Conservation (phyloP, 2,888 invertebrate species). For the Tiliacea citrago region DNA sequence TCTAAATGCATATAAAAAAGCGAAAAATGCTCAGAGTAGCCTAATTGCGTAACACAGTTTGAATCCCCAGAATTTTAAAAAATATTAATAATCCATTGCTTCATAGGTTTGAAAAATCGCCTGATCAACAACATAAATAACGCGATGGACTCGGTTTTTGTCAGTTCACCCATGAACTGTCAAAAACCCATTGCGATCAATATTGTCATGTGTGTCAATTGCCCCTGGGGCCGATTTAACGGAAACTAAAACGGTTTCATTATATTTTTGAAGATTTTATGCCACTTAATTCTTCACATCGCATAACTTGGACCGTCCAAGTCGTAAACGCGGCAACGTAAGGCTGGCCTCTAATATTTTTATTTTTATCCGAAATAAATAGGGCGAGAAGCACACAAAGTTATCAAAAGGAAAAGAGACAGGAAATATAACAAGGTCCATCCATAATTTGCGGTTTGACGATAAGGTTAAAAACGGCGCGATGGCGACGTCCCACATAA, state of each 20-base stretch:
- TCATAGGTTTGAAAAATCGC: too few species aligned
- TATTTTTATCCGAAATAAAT: constrained; percentile 65
- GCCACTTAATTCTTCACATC: not conserved
- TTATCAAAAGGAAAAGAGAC: constrained; percentile 38
- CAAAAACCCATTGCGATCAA: too few species aligned
- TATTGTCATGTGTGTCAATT: too few species aligned
- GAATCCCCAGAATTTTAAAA: too few species aligned
- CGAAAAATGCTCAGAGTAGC: too few species aligned
- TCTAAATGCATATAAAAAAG: not conserved
- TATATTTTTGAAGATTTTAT: not conserved
- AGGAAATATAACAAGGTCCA: constrained; percentile 12
- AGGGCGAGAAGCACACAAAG: constrained; percentile 43
- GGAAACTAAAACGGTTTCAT: not conserved
- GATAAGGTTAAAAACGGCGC: constrained; percentile 33
- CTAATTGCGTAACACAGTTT: too few species aligned
- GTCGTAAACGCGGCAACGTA: constrained; percentile 64
- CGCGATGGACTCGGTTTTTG: too few species aligned
- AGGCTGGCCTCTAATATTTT: constrained; percentile 58
- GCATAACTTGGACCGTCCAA: constrained; percentile 50
- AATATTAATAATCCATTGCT: too few species aligned
- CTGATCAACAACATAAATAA: too few species aligned
- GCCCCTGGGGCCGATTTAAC: too few species aligned
- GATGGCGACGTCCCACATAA: constrained; percentile 18
- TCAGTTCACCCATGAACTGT: too few species aligned
- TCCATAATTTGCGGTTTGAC: constrained; percentile 19